Base-by-base conservation (phyloP, 2,797 vertebrate species). In the Danio jaintianensis region DNA sequence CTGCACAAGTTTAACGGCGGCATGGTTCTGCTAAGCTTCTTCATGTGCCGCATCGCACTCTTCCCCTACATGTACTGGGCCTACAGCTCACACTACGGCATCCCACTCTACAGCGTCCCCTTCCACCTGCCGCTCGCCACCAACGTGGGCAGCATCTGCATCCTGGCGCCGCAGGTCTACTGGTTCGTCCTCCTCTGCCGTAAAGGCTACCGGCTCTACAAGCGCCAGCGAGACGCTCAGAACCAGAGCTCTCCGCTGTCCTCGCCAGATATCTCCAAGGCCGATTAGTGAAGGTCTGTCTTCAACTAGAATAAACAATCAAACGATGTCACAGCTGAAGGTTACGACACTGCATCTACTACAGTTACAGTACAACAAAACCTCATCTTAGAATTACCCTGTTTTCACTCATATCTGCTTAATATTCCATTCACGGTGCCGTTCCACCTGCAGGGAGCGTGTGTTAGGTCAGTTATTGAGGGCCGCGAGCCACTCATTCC, bases 21-120 rank as follows among this genome's bases (percentile, higher is more conserved):
- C 81, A 86, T 98, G 91, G 92, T 97, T 2, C 90, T 99, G 79
- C 83, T 96, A 78, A 98, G 95, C 82, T 99, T 99, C 92, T 95
- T 99, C 83, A 53, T 92, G 80, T 99, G 96, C 90, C 97, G 98
- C 86, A 97, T 99, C 63, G 92, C 95, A 16, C 95, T 99, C 67
- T 99, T 99, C 91, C 97, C 97, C 13, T 99, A 94, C 92, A 99
- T 99, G 98, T 99, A 99, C 90, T 94, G 93, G 90, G 91, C 93
- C 82, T 99, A 98, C 0, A 96, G 90, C 53, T 90, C 85, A 22
- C 96, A 98, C 86, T 90, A 92, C 79, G 93, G 94, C 61, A 89
- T 99, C 71, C 94, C 95, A 0, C 8, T 95, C 4, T 92, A 96
- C 90, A 85, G 87, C 69, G 97, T 96, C 77, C 98, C 96, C 56